Percentiles rank a stretch among this genome's conserved stretches.
These are phyloP conservation scores for Diabrotica virgifera DNA, from an alignment of 1,140 invertebrate genomes.

Conservation along the genomic window DNA sequence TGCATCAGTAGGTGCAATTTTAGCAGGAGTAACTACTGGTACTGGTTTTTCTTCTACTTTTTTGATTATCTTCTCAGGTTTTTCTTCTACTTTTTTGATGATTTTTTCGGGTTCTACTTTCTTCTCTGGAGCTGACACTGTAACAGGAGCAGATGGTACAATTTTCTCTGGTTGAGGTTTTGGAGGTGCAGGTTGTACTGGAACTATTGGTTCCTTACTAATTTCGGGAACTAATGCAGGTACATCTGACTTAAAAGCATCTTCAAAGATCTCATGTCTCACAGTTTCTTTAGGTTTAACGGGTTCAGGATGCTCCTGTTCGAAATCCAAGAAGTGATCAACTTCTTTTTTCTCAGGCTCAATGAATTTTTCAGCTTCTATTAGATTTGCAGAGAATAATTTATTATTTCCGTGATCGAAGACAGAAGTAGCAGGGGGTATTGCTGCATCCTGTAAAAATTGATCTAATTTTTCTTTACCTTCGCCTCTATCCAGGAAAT, in stretches of 20 bases:
- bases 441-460: conserved; percentile 35
- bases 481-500: conserved; percentile 36
- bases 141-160: conserved; percentile 6
- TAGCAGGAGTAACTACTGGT: conserved; percentile 7
- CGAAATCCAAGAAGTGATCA: neutral
- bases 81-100: conserved; percentile 16
- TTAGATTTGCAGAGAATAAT: neutral
- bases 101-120: conserved; percentile 15
- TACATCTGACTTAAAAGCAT: neutral
- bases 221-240: neutral
- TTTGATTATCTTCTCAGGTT: conserved; percentile 12
- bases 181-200: conserved; percentile 7
- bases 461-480: conserved; percentile 38
- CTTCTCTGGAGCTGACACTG: conserved; percentile 20
- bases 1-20: conserved; percentile 56
- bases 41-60: neutral
- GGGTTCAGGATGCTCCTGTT: neutral
- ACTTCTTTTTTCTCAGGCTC: neutral
- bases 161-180: conserved; percentile 28
- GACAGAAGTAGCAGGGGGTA: conserved; percentile 9
- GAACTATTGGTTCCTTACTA: conserved; percentile 24
- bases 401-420: neutral
- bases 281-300: conserved; percentile 18
- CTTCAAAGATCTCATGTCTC: conserved; percentile 4
- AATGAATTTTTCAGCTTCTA: neutral